These are phyloP conservation scores for Luffia ferchaultella DNA, from an alignment of 2,888 invertebrate species.

Conservation along the genomic window DNA sequence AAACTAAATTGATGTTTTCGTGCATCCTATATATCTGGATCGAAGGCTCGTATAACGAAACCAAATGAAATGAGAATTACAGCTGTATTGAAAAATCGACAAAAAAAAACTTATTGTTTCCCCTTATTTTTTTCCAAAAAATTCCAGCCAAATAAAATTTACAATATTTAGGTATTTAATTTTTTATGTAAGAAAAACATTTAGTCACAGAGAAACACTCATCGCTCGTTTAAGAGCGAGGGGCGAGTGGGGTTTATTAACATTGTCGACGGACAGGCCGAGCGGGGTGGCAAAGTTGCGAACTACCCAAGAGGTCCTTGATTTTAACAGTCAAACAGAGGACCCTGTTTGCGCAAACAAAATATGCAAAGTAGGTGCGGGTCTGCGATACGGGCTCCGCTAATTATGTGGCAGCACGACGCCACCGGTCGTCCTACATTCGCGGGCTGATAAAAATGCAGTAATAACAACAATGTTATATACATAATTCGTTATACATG, in stretches of 20 bases:
- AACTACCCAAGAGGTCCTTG: slow-evolving; percentile 35
- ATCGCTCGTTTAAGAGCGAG: too few species aligned
- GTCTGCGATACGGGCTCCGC: slow-evolving; percentile 44
- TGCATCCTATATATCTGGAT: too few species aligned
- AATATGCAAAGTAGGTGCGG: slow-evolving; percentile 62
- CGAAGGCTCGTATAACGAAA: too few species aligned
- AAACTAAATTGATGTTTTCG: too few species aligned
- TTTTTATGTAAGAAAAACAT: too few species aligned
- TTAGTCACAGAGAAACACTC: neutral
- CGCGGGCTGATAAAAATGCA: slow-evolving; percentile 49
- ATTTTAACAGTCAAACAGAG: slow-evolving; percentile 58
- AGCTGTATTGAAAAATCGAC: too few species aligned
- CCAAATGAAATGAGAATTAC: too few species aligned
- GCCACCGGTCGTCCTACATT: slow-evolving; percentile 39
- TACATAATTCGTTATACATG: too few species aligned
- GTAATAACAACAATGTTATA: slow-evolving; percentile 20
- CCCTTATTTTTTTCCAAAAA: too few species aligned
- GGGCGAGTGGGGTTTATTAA: neutral
- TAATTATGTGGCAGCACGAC: slow-evolving; percentile 54
- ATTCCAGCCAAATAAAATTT: too few species aligned
- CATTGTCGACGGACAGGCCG: neutral
- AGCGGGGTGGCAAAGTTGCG: slow-evolving; percentile 25
- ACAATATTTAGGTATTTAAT: too few species aligned
- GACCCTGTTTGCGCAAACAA: slow-evolving; percentile 53
- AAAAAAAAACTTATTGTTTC: too few species aligned